Evolutionary conservation across 2,797 vertebrate genomes (phyloP).

Genomic region (Diplodus puntazzo): DNA sequence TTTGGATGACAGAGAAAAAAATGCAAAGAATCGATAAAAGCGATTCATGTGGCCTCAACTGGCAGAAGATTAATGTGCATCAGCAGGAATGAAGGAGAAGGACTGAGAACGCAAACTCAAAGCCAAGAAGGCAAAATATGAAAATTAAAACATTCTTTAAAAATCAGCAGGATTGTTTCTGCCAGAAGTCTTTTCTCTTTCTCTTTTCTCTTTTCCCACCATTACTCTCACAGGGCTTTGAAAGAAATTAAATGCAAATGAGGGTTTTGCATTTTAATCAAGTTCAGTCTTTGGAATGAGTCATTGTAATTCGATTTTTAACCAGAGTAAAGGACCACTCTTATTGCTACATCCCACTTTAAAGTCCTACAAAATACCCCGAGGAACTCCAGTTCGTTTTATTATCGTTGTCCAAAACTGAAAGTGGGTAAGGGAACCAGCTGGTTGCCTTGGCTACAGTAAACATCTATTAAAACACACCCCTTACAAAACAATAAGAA

Average conservation of each 20-base stretch:
- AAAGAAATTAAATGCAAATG: not conserved
- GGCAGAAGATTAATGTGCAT: not conserved
- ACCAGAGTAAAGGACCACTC: not conserved
- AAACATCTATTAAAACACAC: not conserved
- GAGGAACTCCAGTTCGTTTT: not conserved
- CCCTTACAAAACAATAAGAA: not conserved
- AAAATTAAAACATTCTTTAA: constrained; percentile 8
- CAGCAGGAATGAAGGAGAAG: not conserved
- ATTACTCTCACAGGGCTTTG: not conserved
- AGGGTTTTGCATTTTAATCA: not conserved
- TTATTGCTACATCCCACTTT: not conserved
- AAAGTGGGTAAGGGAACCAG: not conserved
- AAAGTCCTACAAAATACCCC: not conserved
- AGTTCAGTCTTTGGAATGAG: not conserved
- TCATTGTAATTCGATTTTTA: not conserved
- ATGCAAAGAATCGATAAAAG: constrained; percentile 2
- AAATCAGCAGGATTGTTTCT: not conserved
- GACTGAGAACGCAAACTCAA: not conserved
- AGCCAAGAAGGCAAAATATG: constrained; percentile 1
- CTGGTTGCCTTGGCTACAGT: not conserved
- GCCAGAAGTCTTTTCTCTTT: not conserved
- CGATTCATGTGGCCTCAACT: not conserved
- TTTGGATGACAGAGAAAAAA: not conserved
- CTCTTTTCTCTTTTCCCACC: not conserved
- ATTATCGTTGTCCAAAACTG: not conserved